Percentiles rank a stretch among this genome's conserved stretches.
phyloP scores from a whole-genome alignment of 2,888 invertebrate genomes.

The Agonum fuliginosum region DNA sequence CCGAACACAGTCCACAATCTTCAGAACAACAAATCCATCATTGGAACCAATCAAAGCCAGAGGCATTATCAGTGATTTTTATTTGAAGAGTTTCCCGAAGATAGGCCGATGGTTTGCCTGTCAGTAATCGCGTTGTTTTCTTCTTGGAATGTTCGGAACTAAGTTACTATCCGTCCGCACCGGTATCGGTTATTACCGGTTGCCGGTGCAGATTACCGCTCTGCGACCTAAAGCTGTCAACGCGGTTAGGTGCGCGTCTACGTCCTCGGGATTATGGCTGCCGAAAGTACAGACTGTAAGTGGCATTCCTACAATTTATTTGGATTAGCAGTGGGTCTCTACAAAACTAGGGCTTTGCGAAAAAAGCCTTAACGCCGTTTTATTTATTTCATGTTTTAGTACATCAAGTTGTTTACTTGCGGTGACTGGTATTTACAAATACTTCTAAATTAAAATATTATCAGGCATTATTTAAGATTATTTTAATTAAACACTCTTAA shows the following conservation, averaged over 20 bases:
- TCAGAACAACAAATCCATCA: slow-evolving; percentile 10
- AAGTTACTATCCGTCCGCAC: slow-evolving; percentile 64
- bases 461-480: too few relatives aligned
- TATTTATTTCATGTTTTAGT: too few relatives aligned
- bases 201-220: slow-evolving; percentile 68
- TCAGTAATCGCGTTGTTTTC: slow-evolving; percentile 10
- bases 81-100: slow-evolving; percentile 22
- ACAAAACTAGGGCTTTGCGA: too few relatives aligned
- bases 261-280: slow-evolving; percentile 68
- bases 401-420: too few relatives aligned
- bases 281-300: slow-evolving; percentile 70
- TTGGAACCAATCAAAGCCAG: neutral
- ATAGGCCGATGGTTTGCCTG: neutral
- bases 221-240: slow-evolving; percentile 63
- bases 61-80: slow-evolving; percentile 19
- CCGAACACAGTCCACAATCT: neutral
- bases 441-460: too few relatives aligned
- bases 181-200: slow-evolving; percentile 67
- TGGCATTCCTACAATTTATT: slow-evolving; percentile 51
- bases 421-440: too few relatives aligned
- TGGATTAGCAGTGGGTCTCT: neutral
- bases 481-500: too few relatives aligned
- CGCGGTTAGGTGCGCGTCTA: slow-evolving; percentile 66
- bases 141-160: slow-evolving; percentile 63
- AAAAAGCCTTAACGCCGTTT: too few relatives aligned